phyloP scores from a whole-genome alignment of 1,140 invertebrate genomes.

The Nomia melanderi region DNA sequence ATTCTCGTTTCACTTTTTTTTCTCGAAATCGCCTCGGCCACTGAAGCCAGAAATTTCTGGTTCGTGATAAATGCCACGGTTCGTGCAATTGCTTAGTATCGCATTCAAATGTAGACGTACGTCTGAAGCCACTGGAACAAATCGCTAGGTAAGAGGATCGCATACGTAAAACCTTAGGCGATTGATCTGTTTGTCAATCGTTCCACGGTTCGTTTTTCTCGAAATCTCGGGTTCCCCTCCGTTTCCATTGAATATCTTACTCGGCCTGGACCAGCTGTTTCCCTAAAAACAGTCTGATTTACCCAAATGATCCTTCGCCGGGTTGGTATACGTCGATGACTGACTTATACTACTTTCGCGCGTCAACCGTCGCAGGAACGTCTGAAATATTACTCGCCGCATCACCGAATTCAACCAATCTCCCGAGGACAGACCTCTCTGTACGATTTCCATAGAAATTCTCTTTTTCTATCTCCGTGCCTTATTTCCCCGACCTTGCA shows the following conservation, averaged over 20 bases:
- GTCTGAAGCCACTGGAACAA: slow-evolving; percentile 12
- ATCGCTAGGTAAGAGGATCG: slow-evolving; percentile 26
- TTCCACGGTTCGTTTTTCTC: slow-evolving; percentile 40
- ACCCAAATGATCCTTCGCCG: slow-evolving; percentile 26
- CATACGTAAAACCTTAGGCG: slow-evolving; percentile 28
- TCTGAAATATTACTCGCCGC: slow-evolving; percentile 20
- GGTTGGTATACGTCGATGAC: background rate
- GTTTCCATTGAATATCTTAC: background rate
- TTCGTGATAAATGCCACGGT: background rate
- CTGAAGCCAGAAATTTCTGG: background rate
- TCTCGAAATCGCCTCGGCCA: too few species aligned
- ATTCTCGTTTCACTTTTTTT: background rate
- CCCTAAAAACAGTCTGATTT: slow-evolving; percentile 18
- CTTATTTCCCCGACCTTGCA: too few species aligned
- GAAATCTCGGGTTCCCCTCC: background rate
- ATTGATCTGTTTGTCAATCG: slow-evolving; percentile 62
- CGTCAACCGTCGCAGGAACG: background rate
- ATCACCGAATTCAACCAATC: slow-evolving; percentile 4
- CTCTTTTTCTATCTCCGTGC: slow-evolving; percentile 3
- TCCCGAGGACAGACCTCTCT: background rate
- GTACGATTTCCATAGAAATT: slow-evolving; percentile 39
- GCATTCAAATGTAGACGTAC: slow-evolving; percentile 11
- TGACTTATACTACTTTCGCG: background rate
- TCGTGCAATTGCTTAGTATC: background rate
- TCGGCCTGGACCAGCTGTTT: background rate